Evolutionary conservation across 1,140 invertebrate genomes (phyloP).

Genomic region (Drosophila santomea): DNA sequence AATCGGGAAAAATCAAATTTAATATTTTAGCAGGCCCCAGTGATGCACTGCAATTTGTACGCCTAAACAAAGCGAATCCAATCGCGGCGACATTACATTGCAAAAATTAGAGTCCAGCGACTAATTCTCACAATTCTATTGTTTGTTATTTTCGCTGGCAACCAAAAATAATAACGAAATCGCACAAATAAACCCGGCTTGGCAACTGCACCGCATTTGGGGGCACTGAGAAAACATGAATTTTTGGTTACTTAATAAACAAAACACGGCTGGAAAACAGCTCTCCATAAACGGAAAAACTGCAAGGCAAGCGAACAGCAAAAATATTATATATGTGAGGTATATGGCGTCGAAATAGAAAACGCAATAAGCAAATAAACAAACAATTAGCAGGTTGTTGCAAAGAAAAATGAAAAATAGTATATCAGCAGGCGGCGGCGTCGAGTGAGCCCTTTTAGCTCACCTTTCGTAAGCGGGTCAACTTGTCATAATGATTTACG

Average conservation of each 20-base stretch:
- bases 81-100: conserved; percentile 16
- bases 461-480: conserved; percentile 70
- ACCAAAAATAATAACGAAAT: conserved; percentile 26
- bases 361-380: conserved; percentile 71
- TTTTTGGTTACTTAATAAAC: conserved; percentile 65
- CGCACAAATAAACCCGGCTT: conserved; percentile 54
- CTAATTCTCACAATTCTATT: conserved; percentile 46
- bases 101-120: conserved; percentile 21
- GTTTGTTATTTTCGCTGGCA: conserved; percentile 47
- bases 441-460: conserved; percentile 37
- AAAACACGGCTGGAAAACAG: conserved; percentile 21
- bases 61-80: conserved; percentile 16
- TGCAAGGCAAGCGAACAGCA: conserved; percentile 30
- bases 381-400: conserved; percentile 69
- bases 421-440: conserved; percentile 25
- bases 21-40: too few species aligned
- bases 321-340: conserved; percentile 22
- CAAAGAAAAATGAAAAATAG: conserved; percentile 10
- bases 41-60: conserved; percentile 10
- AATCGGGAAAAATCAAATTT: conserved; percentile 1
- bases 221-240: conserved; percentile 12
- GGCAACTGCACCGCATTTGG: conserved; percentile 17
- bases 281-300: conserved; percentile 19
- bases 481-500: conserved; percentile 78
- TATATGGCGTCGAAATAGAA: conserved; percentile 52